These are phyloP conservation scores for Lutjanus argentimaculatus DNA, from an alignment of 2,797 vertebrate genomes.

Conservation along the genomic window DNA sequence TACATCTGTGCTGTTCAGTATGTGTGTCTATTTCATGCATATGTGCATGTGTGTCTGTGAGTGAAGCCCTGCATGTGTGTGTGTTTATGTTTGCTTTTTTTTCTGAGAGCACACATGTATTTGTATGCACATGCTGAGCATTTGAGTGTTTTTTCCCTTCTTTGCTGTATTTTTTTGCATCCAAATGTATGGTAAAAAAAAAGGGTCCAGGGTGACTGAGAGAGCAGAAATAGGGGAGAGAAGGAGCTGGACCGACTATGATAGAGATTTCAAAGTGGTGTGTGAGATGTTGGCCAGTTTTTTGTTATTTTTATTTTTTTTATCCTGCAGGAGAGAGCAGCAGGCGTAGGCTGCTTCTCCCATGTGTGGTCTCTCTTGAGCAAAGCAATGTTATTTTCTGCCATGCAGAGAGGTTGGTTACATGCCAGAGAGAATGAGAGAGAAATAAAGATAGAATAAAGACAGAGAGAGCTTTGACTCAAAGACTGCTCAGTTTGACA, in stretches of 20 bases:
- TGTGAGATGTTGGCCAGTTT: constrained; percentile 68
- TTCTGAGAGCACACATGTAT: constrained; percentile 33
- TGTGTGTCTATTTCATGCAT: constrained; percentile 31
- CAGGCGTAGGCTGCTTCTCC: constrained; percentile 82
- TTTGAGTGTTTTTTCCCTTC: constrained; percentile 49
- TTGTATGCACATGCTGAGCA: constrained; percentile 54
- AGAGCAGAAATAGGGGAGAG: constrained; percentile 50
- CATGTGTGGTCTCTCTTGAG: constrained; percentile 81
- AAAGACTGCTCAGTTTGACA: constrained; percentile 72
- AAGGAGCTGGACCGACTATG: constrained; percentile 53
- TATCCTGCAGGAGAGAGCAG: constrained; percentile 76
- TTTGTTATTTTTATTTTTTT: constrained; percentile 55
- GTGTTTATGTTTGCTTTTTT: constrained; percentile 27
- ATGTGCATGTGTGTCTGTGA: constrained; percentile 35
- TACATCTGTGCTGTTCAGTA: constrained; percentile 29
- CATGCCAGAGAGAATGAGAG: constrained; percentile 75
- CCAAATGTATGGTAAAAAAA: constrained; percentile 58
- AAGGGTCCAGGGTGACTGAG: constrained; percentile 43
- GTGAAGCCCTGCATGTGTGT: constrained; percentile 3
- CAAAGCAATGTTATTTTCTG: constrained; percentile 80
- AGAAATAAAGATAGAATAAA: constrained; percentile 77
- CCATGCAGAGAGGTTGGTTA: constrained; percentile 75
- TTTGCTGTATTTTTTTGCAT: constrained; percentile 62
- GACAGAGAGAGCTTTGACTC: constrained; percentile 70
- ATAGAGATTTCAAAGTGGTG: constrained; percentile 74